Evolutionary conservation across 2,888 invertebrate species (phyloP).

Genomic region (Pocota personata): DNA sequence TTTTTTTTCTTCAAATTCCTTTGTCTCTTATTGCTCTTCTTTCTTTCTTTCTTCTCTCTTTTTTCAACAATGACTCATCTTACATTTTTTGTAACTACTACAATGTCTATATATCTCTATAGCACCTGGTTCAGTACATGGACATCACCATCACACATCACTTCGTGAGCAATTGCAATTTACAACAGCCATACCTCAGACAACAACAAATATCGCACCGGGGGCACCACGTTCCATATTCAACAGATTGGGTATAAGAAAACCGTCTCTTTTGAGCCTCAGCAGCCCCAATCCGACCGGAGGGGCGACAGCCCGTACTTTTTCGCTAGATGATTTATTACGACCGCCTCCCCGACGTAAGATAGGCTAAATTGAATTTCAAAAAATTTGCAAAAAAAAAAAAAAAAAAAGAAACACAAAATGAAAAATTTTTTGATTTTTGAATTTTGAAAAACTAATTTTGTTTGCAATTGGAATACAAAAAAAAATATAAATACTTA

Average conservation of each 20-base stretch:
- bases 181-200: slow-evolving; percentile 83
- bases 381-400: slow-evolving; percentile 66
- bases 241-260: slow-evolving; percentile 93
- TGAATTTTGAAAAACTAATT: slow-evolving; percentile 55
- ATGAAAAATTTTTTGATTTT: slow-evolving; percentile 42
- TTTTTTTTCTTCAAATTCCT: slow-evolving; percentile 5
- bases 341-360: slow-evolving; percentile 92
- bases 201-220: slow-evolving; percentile 83
- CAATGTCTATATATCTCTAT: slow-evolving; percentile 54
- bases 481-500: slow-evolving; percentile 49
- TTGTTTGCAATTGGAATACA: slow-evolving; percentile 71
- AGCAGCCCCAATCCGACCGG: slow-evolving; percentile 86
- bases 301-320: slow-evolving; percentile 90
- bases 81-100: slow-evolving; percentile 52
- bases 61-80: slow-evolving; percentile 36
- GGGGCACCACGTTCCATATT: slow-evolving; percentile 88
- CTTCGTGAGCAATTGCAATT: slow-evolving; percentile 85
- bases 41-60: slow-evolving; percentile 30
- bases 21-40: slow-evolving; percentile 9
- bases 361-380: slow-evolving; percentile 82
- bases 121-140: slow-evolving; percentile 79
- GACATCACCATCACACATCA: slow-evolving; percentile 84
- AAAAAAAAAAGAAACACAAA: slow-evolving; percentile 65
- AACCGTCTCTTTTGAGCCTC: slow-evolving; percentile 93
- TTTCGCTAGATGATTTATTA: slow-evolving; percentile 95